Evolutionary conservation across 2,888 invertebrate species (phyloP), one percentile per base, ranked within the genome.

Genomic region (Pammene fasciana): DNA sequence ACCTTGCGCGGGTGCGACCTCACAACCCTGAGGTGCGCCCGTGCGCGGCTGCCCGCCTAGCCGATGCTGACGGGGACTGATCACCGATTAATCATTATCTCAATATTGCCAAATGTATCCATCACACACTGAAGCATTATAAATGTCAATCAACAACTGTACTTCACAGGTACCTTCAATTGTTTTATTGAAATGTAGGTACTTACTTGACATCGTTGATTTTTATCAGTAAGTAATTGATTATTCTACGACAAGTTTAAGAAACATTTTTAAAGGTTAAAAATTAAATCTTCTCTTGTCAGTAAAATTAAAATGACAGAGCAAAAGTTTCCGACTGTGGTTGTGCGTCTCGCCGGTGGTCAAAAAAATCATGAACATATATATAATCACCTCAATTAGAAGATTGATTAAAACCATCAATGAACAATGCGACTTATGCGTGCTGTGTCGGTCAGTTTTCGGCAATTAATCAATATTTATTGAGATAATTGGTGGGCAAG

Each of bases 1-100:
- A 74, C 89, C 88, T 87, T 86, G 86, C 68, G 70, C 72, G 75
- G 76, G 74, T 79, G 79, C 77, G 84, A 82, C 83, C 85, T 81
- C 80, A 79, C 72, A 65, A 77, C 76, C 78, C 79, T 77, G 77
- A 41, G 74, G 78, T 73, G 73, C 75, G 75, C 67, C 67, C 57
- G 46, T 65, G 26, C 26, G 2, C 26, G 26, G 26, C 26, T 26
- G 72, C 67, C 65, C 60, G 74, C 72, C 70, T 71, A 60, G 72
- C 72, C 71, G 67, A 72, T 68, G 38, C 65, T 70, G 72, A 71
- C 71, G 68, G 71, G 59, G 70, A 65, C 65, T 72, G 71, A 71
- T 70, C 71, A 67, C 71, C 71, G 54, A 50, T 59, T 43, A 52
- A 68, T 60, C 56, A 65, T 50, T 65, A 36, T 52, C 52, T 16